Percentiles rank a stretch among this genome's conserved stretches.
Evolutionary conservation across 2,888 invertebrate genomes (phyloP).

Genomic region (Mesorhabditis sp.): DNA sequence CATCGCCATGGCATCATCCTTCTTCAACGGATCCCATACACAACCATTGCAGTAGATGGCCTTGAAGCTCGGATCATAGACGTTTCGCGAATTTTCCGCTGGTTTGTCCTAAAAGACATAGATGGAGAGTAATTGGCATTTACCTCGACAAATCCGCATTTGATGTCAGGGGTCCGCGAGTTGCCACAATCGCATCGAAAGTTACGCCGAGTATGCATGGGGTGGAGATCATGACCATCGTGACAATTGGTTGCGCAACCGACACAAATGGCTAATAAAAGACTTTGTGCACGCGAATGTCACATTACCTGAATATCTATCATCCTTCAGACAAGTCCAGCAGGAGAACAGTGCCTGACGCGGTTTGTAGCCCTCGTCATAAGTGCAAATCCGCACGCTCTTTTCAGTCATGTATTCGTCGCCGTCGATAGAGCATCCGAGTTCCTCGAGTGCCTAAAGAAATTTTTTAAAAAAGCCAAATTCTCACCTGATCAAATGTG

Average conservation of each 20-base stretch:
- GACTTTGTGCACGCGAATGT: not conserved
- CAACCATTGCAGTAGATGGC: slow-evolving; percentile 87
- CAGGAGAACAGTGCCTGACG: slow-evolving; percentile 93
- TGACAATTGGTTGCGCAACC: slow-evolving; percentile 92
- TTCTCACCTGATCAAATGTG: too few relatives aligned
- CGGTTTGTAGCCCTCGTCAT: slow-evolving; percentile 78
- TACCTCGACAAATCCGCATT: slow-evolving; percentile 49
- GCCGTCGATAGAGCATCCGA: not conserved
- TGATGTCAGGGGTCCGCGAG: slow-evolving; percentile 69
- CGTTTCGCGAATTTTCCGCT: slow-evolving; percentile 70
- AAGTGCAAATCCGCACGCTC: slow-evolving; percentile 4
- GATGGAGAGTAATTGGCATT: not conserved
- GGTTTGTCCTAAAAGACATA: slow-evolving; percentile 63
- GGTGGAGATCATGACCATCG: slow-evolving; percentile 87
- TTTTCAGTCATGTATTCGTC: slow-evolving; percentile 4
- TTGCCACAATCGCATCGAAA: slow-evolving; percentile 72
- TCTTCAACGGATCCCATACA: slow-evolving; percentile 87
- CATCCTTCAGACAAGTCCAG: slow-evolving; percentile 71
- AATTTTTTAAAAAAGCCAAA: too few relatives aligned
- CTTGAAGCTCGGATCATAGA: slow-evolving; percentile 73
- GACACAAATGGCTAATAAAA: slow-evolving; percentile 70
- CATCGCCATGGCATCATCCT: slow-evolving; percentile 83
- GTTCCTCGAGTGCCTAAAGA: too few relatives aligned
- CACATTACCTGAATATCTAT: slow-evolving; percentile 2
- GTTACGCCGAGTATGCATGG: slow-evolving; percentile 86